phyloP scores from a whole-genome alignment of 2,797 vertebrate species.

The Oophaga sylvatica region DNA sequence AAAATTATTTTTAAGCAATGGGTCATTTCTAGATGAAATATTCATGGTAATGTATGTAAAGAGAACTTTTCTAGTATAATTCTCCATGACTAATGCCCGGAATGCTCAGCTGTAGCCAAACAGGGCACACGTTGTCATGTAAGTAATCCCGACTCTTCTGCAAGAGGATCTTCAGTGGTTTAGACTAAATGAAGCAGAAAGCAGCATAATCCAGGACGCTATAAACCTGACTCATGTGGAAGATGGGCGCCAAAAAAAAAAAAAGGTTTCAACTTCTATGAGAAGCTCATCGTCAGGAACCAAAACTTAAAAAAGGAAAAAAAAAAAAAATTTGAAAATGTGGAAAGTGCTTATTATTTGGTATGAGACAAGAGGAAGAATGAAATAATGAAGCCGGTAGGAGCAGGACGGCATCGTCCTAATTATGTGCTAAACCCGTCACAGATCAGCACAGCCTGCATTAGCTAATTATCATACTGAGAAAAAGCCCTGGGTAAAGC shows the following conservation, averaged over 20 bases:
- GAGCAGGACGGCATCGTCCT: slow-evolving; percentile 14
- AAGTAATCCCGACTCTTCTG: background rate
- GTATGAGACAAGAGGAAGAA: background rate
- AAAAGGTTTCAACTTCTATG: background rate
- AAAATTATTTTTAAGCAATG: too few species aligned
- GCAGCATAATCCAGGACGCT: background rate
- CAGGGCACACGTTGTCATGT: background rate
- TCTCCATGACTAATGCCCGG: background rate
- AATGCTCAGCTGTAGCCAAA: background rate
- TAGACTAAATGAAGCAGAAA: slow-evolving; percentile 22
- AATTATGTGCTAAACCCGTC: slow-evolving; percentile 50
- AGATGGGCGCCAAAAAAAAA: background rate
- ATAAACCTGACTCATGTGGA: background rate
- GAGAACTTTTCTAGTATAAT: background rate
- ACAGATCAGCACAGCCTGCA: slow-evolving; percentile 31
- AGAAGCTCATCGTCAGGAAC: background rate
- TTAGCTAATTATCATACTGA: slow-evolving; percentile 49
- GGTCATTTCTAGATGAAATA: too few species aligned
- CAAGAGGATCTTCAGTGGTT: slow-evolving; percentile 3
- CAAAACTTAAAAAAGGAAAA: background rate
- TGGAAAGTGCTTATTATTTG: slow-evolving; percentile 7
- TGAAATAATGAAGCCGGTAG: background rate
- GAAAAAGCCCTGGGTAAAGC: slow-evolving; percentile 18
- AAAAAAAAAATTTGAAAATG: background rate
- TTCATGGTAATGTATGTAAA: too few species aligned